A percentile compares a stretch with the other conserved stretches of the same genome.
These are phyloP conservation scores for Lasioglossum oenotherae DNA, from an alignment of 2,888 invertebrate genomes.

Conservation along the genomic window DNA sequence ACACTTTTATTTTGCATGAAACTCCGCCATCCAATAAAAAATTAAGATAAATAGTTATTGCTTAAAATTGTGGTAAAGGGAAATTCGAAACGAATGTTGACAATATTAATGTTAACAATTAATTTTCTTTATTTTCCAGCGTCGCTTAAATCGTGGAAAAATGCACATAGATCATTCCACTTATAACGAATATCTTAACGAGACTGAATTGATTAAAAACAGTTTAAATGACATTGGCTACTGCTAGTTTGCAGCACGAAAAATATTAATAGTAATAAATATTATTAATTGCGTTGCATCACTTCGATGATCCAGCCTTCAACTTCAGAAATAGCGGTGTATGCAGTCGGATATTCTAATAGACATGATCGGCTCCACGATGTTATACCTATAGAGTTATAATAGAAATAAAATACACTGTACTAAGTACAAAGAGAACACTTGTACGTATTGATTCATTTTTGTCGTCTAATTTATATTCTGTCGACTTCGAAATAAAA, in stretches of 20 bases:
- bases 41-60: no score
- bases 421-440: not conserved
- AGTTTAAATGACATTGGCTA: not conserved
- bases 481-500: not conserved
- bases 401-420: not conserved
- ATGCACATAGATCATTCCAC: not conserved
- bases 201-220: not conserved
- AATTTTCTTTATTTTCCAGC: not conserved
- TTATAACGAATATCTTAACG: not conserved
- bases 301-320: constrained; percentile 73
- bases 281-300: constrained; percentile 45
- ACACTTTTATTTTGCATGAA: no score
- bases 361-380: constrained; percentile 75
- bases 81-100: not conserved
- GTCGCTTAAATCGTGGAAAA: not conserved
- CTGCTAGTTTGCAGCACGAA: not conserved
- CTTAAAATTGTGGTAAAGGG: not conserved
- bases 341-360: constrained; percentile 72
- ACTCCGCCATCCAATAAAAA: no score
- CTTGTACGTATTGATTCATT: not conserved
- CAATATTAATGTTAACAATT: not conserved
- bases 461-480: not conserved
- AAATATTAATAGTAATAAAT: not conserved
- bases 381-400: constrained; percentile 65
- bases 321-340: constrained; percentile 67